Percentiles rank a stretch among this genome's conserved stretches.
These are phyloP conservation scores for Orthonevra nobilis DNA, from an alignment of 2,888 invertebrate species.

Conservation along the genomic window DNA sequence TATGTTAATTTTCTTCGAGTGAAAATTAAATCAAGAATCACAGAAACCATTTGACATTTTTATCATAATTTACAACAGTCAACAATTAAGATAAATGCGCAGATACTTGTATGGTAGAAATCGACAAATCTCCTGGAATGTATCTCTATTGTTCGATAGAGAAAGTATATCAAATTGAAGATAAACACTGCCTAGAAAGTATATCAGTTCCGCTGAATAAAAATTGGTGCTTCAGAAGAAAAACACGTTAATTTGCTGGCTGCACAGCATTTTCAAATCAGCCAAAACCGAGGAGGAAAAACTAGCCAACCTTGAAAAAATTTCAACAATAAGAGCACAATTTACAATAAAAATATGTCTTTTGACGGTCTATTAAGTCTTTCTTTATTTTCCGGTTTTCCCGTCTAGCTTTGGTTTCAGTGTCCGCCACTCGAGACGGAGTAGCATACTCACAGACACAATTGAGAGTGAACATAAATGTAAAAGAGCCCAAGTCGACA, in stretches of 20 bases:
- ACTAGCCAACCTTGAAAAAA: slow-evolving; percentile 31
- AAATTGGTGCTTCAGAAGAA: too few species aligned
- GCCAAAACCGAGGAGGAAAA: neutral
- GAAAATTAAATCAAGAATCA: neutral
- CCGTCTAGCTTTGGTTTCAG: neutral
- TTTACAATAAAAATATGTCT: neutral
- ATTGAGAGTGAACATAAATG: slow-evolving; percentile 29
- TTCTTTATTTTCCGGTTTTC: slow-evolving; percentile 13
- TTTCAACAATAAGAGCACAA: slow-evolving; percentile 17
- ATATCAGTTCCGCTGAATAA: slow-evolving; percentile 8
- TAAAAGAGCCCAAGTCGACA: slow-evolving; percentile 38
- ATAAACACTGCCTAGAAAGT: neutral
- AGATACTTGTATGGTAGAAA: too few species aligned
- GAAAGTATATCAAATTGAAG: slow-evolving; percentile 20
- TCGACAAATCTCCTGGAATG: slow-evolving; percentile 4
- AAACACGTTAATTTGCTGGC: slow-evolving; percentile 12
- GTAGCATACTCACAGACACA: neutral
- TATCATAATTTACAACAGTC: neutral
- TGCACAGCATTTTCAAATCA: slow-evolving; percentile 1
- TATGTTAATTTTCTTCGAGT: neutral
- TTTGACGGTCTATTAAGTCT: slow-evolving; percentile 11
- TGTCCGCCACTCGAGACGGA: neutral
- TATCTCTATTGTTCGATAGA: neutral
- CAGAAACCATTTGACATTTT: neutral
- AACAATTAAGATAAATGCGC: neutral